These are phyloP conservation scores for Dysidea cf. avara DNA, from an alignment of 37 sponge, comb jelly and placozoan genomes.

Conservation along the genomic window DNA sequence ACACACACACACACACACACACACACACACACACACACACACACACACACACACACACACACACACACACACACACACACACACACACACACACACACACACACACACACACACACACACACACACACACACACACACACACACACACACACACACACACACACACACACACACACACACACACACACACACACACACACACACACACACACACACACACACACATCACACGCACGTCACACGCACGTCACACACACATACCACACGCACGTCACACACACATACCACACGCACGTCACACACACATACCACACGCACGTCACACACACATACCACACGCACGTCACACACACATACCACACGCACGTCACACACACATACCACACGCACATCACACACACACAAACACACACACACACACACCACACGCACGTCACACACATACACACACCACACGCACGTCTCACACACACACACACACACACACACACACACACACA, in stretches of 20 bases:
- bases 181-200: constrained; percentile 38
- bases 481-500: constrained; percentile 21
- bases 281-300: constrained; percentile 27
- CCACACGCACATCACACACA: constrained; percentile 44
- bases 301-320: constrained; percentile 34
- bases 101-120: constrained; percentile 38
- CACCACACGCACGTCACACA: constrained; percentile 39
- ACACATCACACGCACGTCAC: constrained; percentile 10
- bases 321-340: constrained; percentile 33
- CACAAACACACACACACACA: constrained; percentile 45
- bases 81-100: constrained; percentile 38
- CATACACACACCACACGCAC: constrained; percentile 38
- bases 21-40: constrained; percentile 34
- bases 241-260: constrained; percentile 32
- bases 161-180: constrained; percentile 38
- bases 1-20: constrained; percentile 26
- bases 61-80: constrained; percentile 38
- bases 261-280: constrained; percentile 33
- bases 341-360: constrained; percentile 45
- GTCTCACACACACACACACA: constrained; percentile 26
- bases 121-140: constrained; percentile 38
- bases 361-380: constrained; percentile 44
- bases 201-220: constrained; percentile 32
- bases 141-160: constrained; percentile 34
- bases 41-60: constrained; percentile 36